Base-by-base conservation (phyloP, 2,888 invertebrate species). In the Drosophila longiperda region DNA sequence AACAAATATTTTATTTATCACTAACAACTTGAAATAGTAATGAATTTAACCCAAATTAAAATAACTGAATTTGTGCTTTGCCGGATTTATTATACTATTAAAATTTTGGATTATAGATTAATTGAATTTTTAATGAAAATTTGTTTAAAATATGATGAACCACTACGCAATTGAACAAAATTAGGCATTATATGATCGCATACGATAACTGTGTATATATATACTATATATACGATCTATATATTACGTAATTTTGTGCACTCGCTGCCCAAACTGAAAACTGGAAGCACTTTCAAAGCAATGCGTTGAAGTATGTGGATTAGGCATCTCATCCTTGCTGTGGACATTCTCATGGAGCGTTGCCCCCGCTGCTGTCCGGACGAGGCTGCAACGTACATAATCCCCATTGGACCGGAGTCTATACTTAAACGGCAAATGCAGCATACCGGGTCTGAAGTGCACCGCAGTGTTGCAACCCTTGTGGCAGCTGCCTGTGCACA, bases 291-390 rank as follows among this genome's bases (percentile, higher is more conserved):
- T 17, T 11, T 33, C 26, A 3, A 6, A 9, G 11, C 33, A 6
- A 7, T 26, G 17, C 26, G 15, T 23, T 11, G 45, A 12, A 17
- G 6, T n/a, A 7, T 7, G 12, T 45, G 17, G 20, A 17, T 11
- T 15, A 7, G 23, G 9, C 20, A 6, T 6, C n/a, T 2, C 33
- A 17, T 36, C 20, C 33, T 34, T 11, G 15, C n/a, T 32, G 1
- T 12, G 17, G 23, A 42, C 32, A 15, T 54, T 60, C 52, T 75
- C 73, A 12, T 89, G 87, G 1, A 84, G 40, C 0, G 87, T 89
- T 1, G 82, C 76, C 0, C 86, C 86, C 6, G 89, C 89, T 0
- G 86, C 89, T 0, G 86, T 87, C 5, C 89, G 82, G 2, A 84
- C 72, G 11, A 86, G 48, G 2, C 87, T 66, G 7, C 78, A 72